Evolutionary conservation across 2,888 invertebrate species (phyloP).

Genomic region (Leucophenga montana): DNA sequence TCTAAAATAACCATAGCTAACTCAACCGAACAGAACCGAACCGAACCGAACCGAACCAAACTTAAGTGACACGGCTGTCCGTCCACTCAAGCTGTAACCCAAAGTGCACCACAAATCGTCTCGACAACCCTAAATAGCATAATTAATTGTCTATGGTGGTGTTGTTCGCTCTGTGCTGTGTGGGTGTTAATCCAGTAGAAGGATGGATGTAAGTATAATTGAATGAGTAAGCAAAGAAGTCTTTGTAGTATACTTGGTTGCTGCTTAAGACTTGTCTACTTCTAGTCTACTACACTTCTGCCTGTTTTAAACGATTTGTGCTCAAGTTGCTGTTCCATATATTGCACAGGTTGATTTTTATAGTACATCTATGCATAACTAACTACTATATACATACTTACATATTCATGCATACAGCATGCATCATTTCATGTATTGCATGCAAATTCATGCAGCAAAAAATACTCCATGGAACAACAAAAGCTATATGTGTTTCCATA

Average conservation of each 20-base stretch:
- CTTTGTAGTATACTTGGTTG: not conserved
- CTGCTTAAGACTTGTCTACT: too few relatives aligned
- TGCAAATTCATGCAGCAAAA: too few relatives aligned
- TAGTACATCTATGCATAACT: too few relatives aligned
- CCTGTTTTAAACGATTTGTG: not conserved
- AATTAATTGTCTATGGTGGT: conserved; percentile 59
- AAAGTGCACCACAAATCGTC: conserved; percentile 42
- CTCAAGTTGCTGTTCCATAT: conserved; percentile 11
- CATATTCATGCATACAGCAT: too few relatives aligned
- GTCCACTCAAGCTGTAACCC: conserved; percentile 51
- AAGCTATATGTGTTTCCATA: too few relatives aligned
- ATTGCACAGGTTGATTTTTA: not conserved
- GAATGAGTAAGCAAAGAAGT: too few relatives aligned
- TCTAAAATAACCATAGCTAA: not conserved
- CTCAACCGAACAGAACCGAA: too few relatives aligned
- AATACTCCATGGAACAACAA: too few relatives aligned
- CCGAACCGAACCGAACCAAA: too few relatives aligned
- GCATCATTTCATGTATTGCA: conserved; percentile 6
- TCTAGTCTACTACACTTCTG: too few relatives aligned
- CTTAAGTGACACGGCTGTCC: not conserved
- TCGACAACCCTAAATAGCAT: conserved; percentile 51
- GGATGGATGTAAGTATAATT: too few relatives aligned
- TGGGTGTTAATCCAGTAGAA: not conserved
- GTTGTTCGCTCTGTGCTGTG: not conserved
- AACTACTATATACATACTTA: too few relatives aligned